Evolutionary conservation across 2,113 vertebrate species (phyloP).

Genomic region (Gnathonemus echidnorhynchus): DNA sequence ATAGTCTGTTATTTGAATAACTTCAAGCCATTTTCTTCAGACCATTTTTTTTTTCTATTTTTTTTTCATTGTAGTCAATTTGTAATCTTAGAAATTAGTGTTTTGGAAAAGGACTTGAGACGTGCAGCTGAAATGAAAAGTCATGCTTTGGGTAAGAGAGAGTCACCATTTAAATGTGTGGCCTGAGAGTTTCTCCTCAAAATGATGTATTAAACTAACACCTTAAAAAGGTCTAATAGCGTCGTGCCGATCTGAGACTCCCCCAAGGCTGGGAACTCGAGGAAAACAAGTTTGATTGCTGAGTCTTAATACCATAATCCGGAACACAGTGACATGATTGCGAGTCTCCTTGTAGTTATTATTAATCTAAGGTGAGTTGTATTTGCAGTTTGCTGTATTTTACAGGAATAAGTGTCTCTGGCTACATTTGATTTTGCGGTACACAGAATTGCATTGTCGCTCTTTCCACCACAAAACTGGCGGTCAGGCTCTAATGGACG

Average conservation of each 20-base stretch:
- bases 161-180: neutral
- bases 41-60: neutral
- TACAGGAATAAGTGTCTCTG: neutral
- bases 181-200: neutral
- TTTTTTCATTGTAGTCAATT: neutral
- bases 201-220: neutral
- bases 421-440: neutral
- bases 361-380: neutral
- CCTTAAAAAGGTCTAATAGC: neutral
- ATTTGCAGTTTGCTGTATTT: neutral
- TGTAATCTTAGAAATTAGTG: neutral
- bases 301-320: neutral
- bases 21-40: neutral
- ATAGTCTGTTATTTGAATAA: slow-evolving; percentile 1
- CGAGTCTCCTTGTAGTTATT: neutral
- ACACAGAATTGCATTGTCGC: neutral
- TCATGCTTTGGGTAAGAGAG: neutral
- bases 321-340: neutral
- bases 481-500: neutral
- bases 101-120: neutral
- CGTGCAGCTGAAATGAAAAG: neutral
- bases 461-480: neutral
- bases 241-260: neutral
- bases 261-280: neutral
- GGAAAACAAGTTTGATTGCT: neutral